Percentiles rank a stretch among this genome's conserved stretches.
Conservation (phyloP, 1,140 invertebrate genomes). For the Drosophila pallidifrons region DNA sequence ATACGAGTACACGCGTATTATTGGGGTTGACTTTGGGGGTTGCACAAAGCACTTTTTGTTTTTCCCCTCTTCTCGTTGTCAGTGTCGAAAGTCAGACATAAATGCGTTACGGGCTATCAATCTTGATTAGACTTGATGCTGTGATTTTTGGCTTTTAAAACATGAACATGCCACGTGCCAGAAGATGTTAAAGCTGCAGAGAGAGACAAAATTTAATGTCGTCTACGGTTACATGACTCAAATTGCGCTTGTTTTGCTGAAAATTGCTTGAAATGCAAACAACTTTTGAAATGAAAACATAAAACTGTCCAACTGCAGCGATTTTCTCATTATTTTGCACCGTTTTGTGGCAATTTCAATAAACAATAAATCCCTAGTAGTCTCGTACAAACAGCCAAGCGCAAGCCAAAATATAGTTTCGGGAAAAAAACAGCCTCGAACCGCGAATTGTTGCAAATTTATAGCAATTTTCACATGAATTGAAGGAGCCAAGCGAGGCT, state of each 20-base stretch:
- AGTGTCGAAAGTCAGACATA: conserved; percentile 68
- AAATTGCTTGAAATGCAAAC: conserved; percentile 60
- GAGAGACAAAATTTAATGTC: conserved; percentile 56
- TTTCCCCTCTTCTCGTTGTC: not conserved
- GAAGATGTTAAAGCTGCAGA: conserved; percentile 21
- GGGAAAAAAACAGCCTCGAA: conserved; percentile 8
- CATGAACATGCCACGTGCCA: conserved; percentile 58
- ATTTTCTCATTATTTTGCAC: conserved; percentile 84
- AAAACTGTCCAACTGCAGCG: conserved; percentile 74
- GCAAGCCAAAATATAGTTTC: conserved; percentile 23
- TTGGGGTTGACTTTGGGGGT: conserved; percentile 46
- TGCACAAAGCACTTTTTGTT: not conserved
- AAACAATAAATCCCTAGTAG: conserved; percentile 80
- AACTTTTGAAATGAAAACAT: conserved; percentile 83
- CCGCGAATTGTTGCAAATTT: conserved; percentile 63
- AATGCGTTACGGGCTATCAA: conserved; percentile 83
- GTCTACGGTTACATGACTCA: conserved; percentile 69
- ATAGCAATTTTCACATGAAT: conserved; percentile 82
- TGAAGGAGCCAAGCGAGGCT: conserved; percentile 60
- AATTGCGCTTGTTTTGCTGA: conserved; percentile 37
- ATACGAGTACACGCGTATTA: conserved; percentile 23
- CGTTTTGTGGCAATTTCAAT: conserved; percentile 83
- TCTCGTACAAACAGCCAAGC: not conserved
- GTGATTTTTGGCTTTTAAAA: conserved; percentile 74
- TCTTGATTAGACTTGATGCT: conserved; percentile 72